Evolutionary conservation across 1,140 invertebrate genomes (phyloP), one percentile per base, ranked within the genome.

Genomic region (Heliconius hermathena): DNA sequence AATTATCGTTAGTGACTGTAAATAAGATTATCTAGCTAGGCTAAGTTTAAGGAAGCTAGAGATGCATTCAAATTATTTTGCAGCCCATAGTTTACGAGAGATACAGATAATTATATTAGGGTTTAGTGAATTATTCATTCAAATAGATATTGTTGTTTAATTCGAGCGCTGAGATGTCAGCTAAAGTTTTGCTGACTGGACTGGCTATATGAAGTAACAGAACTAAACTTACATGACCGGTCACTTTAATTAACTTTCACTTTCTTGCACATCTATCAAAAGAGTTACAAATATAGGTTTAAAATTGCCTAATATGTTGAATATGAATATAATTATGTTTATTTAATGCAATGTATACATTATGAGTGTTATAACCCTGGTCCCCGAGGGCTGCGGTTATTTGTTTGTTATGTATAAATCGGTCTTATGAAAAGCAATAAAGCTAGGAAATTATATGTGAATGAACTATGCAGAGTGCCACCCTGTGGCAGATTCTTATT

Each of bases 1-100:
- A 90, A 92, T 93, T 93, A 90, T 86, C 86, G 85, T 89, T 88
- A 93, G 86, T 91, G 81, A 88, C 89, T 94, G 93, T 94, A 94
- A 85, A 94, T 94, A 94, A 93, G 89, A 93, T 92, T 91, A 89
- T 90, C 84, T 92, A 90, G 85, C 81, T 92, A 94, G 87, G 71
- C 71, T 92, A 92, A 93, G 88, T 85, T 85, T 92, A 91, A 92
- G 81, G 81, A 91, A 89, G 89, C 91, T 94, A 93, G 91, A 81
- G 89, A 87, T 91, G 90, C 90, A 88, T 91, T 93, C 81, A 90
- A 85, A 87, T 92, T 91, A 90, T 94, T 91, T 93, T 92, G 91
- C 91, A 90, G 88, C 84, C 84, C 79, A 87, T 91, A 88, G 83
- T 90, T 85, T 87, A 87, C 86, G 84, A 89, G 81, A 89, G 84